These are phyloP conservation scores for Ischnus inquisitorius DNA, from an alignment of 2,888 invertebrate species.

Conservation along the genomic window DNA sequence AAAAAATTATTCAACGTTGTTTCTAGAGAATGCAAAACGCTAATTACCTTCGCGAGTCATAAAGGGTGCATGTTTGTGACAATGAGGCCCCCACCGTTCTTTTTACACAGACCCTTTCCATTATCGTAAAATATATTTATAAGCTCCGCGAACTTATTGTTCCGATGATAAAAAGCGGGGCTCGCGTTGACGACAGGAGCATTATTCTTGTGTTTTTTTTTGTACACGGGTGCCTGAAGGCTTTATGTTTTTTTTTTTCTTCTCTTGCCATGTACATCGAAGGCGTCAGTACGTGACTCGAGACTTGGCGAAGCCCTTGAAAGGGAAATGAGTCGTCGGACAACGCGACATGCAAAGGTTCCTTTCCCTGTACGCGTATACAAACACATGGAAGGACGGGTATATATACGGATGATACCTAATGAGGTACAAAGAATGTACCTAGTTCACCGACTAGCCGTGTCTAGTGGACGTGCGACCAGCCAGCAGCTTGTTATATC, in stretches of 20 bases:
- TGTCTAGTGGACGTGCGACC: conserved; percentile 55
- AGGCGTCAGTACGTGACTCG: conserved; percentile 69
- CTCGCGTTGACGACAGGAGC: neutral
- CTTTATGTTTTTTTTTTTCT: conserved; percentile 3
- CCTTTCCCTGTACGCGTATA: conserved; percentile 60
- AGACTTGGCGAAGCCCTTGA: conserved; percentile 69
- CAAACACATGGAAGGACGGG: conserved; percentile 5
- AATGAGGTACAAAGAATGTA: conserved; percentile 76
- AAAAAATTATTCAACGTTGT: neutral
- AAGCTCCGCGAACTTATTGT: conserved; percentile 12
- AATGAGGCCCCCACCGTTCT: neutral
- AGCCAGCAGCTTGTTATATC: conserved; percentile 71
- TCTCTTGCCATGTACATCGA: conserved; percentile 8
- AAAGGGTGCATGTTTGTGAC: neutral
- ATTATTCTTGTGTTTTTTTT: conserved; percentile 14
- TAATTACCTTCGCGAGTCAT: neutral
- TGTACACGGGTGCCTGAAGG: neutral
- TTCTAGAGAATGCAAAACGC: neutral
- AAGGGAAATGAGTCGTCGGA: conserved; percentile 56
- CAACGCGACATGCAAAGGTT: conserved; percentile 65
- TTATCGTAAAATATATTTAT: conserved; percentile 9
- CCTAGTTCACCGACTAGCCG: conserved; percentile 43
- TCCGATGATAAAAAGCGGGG: neutral
- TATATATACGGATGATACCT: conserved; percentile 62
- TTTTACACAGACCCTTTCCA: neutral